Evolutionary conservation across 2,113 vertebrate species (phyloP), one percentile per base, ranked within the genome.

Genomic region (Hippopotamus amphibius): DNA sequence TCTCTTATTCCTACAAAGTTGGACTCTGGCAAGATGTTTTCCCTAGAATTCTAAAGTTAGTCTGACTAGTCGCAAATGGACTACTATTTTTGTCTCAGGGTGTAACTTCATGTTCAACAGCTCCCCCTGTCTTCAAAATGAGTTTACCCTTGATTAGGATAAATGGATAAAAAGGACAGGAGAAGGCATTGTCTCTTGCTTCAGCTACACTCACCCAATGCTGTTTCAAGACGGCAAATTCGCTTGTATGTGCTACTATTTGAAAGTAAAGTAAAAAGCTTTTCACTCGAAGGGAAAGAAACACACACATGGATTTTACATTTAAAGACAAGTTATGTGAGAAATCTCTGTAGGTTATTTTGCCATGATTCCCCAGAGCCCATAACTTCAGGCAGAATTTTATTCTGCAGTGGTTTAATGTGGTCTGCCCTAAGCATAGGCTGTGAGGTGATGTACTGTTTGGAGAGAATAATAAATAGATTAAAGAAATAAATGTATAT

Each of bases 1-100:
- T 33, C 68, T 55, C 59, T 69, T 71, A 37, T 89, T 93, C 80
- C 83, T 68, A 53, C 48, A 95, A 55, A 97, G 87, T 14, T 92
- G 48, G 61, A 37, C 41, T 84, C 48, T 24, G 72, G 81, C 16
- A 88, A 46, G 87, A 22, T 3, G 30, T 41, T 88, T 88, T 55
- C 26, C 28, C 48, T 14, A 57, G n/a, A 84, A 86, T 19, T 26
- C 19, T 48, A 57, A 65, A 66, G 15, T 57, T 22, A 22, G 46
- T 65, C 69, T 21, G n/a, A 63, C 61, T 41, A 13, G 41, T 82
- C 3, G 6, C 9, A 59, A 53, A 69, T 0, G 0, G 13, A 43
- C 24, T 50, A 37, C 59, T 81, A 9, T 50, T 30, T 84, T 21
- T 57, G 17, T 77, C 48, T 21, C 77, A 72, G 28, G 24, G 71